These are phyloP conservation scores for Volucella zonaria DNA, from an alignment of 2,888 invertebrate species.

Conservation along the genomic window DNA sequence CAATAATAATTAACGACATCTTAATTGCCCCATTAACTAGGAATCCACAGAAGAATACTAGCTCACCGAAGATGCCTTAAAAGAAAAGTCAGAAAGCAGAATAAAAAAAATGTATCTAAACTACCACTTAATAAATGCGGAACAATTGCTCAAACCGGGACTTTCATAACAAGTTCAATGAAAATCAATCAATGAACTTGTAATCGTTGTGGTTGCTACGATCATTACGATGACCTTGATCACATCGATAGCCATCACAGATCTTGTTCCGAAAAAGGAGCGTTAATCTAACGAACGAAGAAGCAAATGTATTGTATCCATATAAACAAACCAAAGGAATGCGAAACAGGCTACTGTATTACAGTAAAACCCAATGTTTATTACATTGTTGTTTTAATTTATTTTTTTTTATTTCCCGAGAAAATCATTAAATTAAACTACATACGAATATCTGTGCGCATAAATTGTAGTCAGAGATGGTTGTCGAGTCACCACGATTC, in stretches of 20 bases:
- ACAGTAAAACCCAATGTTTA: conserved; percentile 38
- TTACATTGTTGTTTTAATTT: not conserved
- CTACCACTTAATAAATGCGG: conserved; percentile 45
- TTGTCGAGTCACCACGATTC: no score
- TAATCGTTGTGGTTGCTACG: conserved; percentile 1
- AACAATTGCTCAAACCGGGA: conserved; percentile 60
- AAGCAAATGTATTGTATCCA: not conserved
- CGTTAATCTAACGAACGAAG: conserved; percentile 36
- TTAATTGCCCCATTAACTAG: conserved; percentile 30
- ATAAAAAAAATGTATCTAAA: conserved; percentile 8
- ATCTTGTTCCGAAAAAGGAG: conserved; percentile 44
- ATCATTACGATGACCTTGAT: conserved; percentile 19
- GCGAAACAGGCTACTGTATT: conserved; percentile 31
- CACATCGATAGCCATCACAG: conserved; percentile 12
- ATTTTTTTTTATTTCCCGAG: no score
- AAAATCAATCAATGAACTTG: conserved; percentile 51
- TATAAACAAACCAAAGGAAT: conserved; percentile 35
- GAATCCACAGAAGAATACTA: not conserved
- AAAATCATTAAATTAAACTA: no score
- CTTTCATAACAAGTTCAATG: conserved; percentile 59
- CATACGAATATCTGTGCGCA: no score
- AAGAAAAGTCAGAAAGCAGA: not conserved
- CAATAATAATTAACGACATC: conserved; percentile 42
- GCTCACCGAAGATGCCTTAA: conserved; percentile 2
- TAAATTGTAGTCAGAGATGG: no score